Percentiles rank a stretch among this genome's conserved stretches.
Conservation (phyloP, 1,140 invertebrate species). For the Drosophila athabasca region DNA sequence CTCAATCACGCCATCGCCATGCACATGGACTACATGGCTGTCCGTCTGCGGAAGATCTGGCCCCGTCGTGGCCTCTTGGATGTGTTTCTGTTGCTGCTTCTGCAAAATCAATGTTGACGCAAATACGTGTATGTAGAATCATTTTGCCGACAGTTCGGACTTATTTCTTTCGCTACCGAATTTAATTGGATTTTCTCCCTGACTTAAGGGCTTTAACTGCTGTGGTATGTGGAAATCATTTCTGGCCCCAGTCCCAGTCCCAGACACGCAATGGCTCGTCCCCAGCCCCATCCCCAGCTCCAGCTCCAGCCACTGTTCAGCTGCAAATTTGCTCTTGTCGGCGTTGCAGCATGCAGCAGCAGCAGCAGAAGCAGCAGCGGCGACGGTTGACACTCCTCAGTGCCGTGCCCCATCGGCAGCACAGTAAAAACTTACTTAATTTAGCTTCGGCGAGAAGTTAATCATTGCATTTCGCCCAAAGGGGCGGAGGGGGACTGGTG, state of each 20-base stretch:
- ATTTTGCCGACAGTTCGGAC: conserved; percentile 81
- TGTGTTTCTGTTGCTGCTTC: conserved; percentile 36
- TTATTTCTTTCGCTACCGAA: conserved; percentile 82
- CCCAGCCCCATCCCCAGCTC: background rate
- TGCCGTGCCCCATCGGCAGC: background rate
- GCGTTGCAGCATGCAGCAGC: conserved; percentile 3
- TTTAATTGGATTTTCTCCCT: conserved; percentile 82
- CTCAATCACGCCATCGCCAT: conserved; percentile 76
- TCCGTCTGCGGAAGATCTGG: conserved; percentile 32
- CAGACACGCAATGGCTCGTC: conserved; percentile 66
- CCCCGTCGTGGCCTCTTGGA: no score
- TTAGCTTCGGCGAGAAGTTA: conserved; percentile 75
- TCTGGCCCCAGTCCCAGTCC: conserved; percentile 57
- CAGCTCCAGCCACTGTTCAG: background rate
- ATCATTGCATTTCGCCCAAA: conserved; percentile 73
- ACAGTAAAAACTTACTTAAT: conserved; percentile 79
- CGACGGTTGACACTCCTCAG: conserved; percentile 1
- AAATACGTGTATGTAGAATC: conserved; percentile 82
- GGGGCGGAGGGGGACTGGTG: conserved; percentile 21
- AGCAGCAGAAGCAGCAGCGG: background rate
- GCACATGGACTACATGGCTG: conserved; percentile 76
- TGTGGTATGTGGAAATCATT: conserved; percentile 81
- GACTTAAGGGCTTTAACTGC: conserved; percentile 82
- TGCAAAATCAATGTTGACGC: conserved; percentile 80
- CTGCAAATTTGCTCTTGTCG: conserved; percentile 12